phyloP scores from a whole-genome alignment of 2,888 invertebrate species.

The Bruchidius siliquastri region DNA sequence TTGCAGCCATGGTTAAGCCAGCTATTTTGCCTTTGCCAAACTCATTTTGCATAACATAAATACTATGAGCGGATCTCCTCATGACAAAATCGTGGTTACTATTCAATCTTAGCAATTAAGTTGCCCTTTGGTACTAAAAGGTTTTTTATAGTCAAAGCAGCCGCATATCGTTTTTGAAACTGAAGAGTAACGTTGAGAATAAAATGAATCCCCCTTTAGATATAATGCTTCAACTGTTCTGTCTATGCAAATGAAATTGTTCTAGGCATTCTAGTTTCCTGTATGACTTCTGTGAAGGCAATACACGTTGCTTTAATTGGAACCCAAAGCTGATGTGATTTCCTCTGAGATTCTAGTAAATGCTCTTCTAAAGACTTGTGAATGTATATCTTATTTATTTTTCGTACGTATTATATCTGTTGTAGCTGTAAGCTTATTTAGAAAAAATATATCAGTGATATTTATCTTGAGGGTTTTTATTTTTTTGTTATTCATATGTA shows the following conservation, averaged over 20 bases:
- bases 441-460: neutral
- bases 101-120: too few relatives aligned
- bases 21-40: too few relatives aligned
- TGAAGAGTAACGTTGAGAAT: too few relatives aligned
- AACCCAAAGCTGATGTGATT: neutral
- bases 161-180: too few relatives aligned
- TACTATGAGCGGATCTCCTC: too few relatives aligned
- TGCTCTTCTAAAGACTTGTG: neutral
- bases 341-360: neutral
- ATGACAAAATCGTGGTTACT: too few relatives aligned
- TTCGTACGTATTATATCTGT: neutral
- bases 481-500: neutral
- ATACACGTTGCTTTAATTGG: neutral
- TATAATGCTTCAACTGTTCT: neutral
- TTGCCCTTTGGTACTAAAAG: too few relatives aligned
- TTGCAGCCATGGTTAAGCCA: too few relatives aligned
- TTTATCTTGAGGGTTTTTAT: neutral
- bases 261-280: neutral
- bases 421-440: neutral
- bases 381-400: neutral
- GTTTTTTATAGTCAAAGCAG: too few relatives aligned
- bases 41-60: too few relatives aligned
- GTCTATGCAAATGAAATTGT: neutral
- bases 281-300: neutral
- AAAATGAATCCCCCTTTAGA: neutral